These are phyloP conservation scores for Urosaurus nigricauda DNA, from an alignment of 2,797 vertebrate genomes.

Conservation along the genomic window DNA sequence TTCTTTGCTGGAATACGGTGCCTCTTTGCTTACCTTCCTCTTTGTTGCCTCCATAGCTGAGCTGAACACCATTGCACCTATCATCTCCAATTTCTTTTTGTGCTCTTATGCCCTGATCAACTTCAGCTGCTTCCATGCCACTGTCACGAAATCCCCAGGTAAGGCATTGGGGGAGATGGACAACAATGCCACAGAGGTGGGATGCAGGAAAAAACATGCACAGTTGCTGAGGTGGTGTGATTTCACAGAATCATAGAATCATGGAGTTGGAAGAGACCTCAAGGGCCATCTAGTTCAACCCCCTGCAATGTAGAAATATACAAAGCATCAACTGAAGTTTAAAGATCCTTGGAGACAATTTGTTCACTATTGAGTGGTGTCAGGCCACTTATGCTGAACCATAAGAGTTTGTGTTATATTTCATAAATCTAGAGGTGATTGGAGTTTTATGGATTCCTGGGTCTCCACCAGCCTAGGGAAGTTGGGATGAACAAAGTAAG, in stretches of 20 bases:
- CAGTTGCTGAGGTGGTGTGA: accelerated
- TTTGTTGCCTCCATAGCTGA: slow-evolving; percentile 67
- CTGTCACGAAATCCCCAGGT: slow-evolving; percentile 84
- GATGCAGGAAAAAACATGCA: not conserved
- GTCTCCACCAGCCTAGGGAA: not conserved
- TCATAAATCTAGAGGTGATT: not conserved
- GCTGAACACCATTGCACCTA: slow-evolving; percentile 78
- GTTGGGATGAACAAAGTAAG: not conserved
- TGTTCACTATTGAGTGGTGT: too few species aligned
- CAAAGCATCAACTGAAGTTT: too few species aligned
- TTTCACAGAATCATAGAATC: not conserved
- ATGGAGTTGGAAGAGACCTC: not conserved
- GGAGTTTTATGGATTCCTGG: too few species aligned
- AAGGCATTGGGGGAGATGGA: not conserved
- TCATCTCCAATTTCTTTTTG: slow-evolving; percentile 86
- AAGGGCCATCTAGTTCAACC: too few species aligned
- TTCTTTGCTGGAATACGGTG: not conserved
- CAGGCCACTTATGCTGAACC: too few species aligned
- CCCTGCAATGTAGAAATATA: too few species aligned
- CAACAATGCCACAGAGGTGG: accelerated
- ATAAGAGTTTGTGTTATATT: not conserved
- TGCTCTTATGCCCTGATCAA: slow-evolving; percentile 84
- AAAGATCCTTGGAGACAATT: too few species aligned
- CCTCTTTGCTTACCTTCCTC: not conserved
- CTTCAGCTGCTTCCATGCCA: slow-evolving; percentile 85